A percentile compares a stretch with the other conserved stretches of the same genome.
These are phyloP conservation scores for Phainopepla nitens DNA, from an alignment of 2,113 vertebrate genomes.

Conservation along the genomic window DNA sequence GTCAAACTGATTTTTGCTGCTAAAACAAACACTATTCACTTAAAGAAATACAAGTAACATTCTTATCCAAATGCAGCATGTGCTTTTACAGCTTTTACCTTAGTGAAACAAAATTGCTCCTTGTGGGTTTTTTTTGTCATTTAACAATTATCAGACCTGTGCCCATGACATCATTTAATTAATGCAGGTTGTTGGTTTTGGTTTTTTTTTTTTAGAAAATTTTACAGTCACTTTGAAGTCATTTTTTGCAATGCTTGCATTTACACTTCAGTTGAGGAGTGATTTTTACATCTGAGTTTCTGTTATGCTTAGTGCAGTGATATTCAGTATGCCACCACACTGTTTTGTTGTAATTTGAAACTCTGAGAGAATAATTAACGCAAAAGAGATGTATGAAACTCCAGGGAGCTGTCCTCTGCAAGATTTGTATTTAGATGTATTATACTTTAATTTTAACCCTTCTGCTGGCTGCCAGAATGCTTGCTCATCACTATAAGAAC, in stretches of 20 bases:
- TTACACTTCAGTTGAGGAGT: background rate
- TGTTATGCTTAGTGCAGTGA: background rate
- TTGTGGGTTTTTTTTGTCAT: background rate
- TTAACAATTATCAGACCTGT: background rate
- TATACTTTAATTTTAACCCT: background rate
- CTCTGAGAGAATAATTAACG: background rate
- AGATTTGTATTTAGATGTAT: background rate
- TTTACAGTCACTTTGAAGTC: background rate
- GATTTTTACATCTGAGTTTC: background rate
- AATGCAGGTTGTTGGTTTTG: background rate
- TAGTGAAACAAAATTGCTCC: background rate
- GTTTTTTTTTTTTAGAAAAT: background rate
- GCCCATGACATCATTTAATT: background rate
- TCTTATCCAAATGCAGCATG: background rate
- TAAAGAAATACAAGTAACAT: background rate
- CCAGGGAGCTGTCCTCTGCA: background rate
- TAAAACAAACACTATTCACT: background rate
- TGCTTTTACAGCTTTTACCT: background rate
- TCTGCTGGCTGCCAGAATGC: background rate
- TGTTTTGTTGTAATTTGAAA: background rate
- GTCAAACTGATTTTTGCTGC: background rate
- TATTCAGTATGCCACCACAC: background rate
- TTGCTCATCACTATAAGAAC: background rate
- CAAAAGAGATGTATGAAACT: background rate
- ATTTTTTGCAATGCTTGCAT: background rate